Conservation (phyloP, 2,888 invertebrate genomes). For the Standfussiana lucernea region DNA sequence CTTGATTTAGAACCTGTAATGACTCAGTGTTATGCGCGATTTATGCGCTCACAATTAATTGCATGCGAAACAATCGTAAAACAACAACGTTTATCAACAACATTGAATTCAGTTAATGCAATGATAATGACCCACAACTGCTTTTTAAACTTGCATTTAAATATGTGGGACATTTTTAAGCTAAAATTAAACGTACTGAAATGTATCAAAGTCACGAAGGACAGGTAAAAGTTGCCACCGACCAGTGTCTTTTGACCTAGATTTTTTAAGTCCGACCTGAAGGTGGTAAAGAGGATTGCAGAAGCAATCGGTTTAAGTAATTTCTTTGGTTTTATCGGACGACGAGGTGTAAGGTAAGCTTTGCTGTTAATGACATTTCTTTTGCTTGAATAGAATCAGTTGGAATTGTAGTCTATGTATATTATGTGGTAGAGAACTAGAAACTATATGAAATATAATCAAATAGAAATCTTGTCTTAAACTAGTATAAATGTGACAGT, state of each 20-base stretch:
- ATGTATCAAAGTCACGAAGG: slow-evolving; percentile 73
- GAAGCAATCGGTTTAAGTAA: slow-evolving; percentile 58
- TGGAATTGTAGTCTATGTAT: slow-evolving; percentile 13
- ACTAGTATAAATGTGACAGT: not conserved
- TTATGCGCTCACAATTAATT: slow-evolving; percentile 44
- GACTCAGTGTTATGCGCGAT: slow-evolving; percentile 13
- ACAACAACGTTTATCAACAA: slow-evolving; percentile 29
- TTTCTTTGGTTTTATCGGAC: slow-evolving; percentile 19
- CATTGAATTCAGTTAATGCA: slow-evolving; percentile 48
- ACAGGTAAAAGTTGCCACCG: slow-evolving; percentile 76
- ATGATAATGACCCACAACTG: slow-evolving; percentile 63
- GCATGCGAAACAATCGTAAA: slow-evolving; percentile 35
- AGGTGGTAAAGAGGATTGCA: slow-evolving; percentile 67
- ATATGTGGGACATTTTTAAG: slow-evolving; percentile 41
- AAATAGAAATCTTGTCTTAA: not conserved
- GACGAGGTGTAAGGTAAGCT: slow-evolving; percentile 6
- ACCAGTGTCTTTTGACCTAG: slow-evolving; percentile 72
- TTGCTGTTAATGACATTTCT: slow-evolving; percentile 45
- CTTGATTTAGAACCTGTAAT: slow-evolving; percentile 30
- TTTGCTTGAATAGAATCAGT: slow-evolving; percentile 2
- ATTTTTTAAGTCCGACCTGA: slow-evolving; percentile 59
- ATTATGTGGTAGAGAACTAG: not conserved
- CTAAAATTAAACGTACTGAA: slow-evolving; percentile 52
- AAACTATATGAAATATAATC: not conserved
- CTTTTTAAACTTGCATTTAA: slow-evolving; percentile 20